Conservation (phyloP, 2,888 invertebrate genomes). For the Coecobrya sp. region DNA sequence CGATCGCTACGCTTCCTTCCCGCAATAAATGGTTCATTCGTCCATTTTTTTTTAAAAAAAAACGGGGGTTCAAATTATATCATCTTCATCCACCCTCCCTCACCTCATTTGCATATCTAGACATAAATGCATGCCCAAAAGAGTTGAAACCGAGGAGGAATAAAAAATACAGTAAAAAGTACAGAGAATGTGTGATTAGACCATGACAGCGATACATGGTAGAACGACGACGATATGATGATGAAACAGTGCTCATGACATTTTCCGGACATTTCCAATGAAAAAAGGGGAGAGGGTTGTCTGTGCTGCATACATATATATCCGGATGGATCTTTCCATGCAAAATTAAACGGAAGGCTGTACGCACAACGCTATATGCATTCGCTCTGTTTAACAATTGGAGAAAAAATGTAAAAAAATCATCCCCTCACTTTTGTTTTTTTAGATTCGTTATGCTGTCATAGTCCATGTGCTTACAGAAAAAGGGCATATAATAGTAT, state of each 20-base stretch:
- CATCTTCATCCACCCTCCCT: conserved; percentile 69
- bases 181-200: conserved; percentile 73
- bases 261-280: conserved; percentile 77
- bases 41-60: conserved; percentile 80
- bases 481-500: background rate
- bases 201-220: conserved; percentile 68
- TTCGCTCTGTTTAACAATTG: conserved; percentile 74
- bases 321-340: conserved; percentile 57
- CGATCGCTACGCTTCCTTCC: conserved; percentile 75
- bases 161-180: conserved; percentile 60
- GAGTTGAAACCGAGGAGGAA: background rate
- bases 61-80: conserved; percentile 66
- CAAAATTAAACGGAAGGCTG: conserved; percentile 70
- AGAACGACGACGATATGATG: conserved; percentile 55
- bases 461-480: conserved; percentile 54
- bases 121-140: conserved; percentile 52
- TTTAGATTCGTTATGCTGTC: conserved; percentile 68
- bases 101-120: conserved; percentile 84
- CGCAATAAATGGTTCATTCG: conserved; percentile 73
- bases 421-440: conserved; percentile 55
- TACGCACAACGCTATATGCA: conserved; percentile 45
- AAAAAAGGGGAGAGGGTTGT: conserved; percentile 68
- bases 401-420: conserved; percentile 71
- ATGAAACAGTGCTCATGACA: conserved; percentile 79
- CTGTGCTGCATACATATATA: conserved; percentile 17